Conservation (phyloP, 2,797 vertebrate genomes). For the Hipposideros larvatus region DNA sequence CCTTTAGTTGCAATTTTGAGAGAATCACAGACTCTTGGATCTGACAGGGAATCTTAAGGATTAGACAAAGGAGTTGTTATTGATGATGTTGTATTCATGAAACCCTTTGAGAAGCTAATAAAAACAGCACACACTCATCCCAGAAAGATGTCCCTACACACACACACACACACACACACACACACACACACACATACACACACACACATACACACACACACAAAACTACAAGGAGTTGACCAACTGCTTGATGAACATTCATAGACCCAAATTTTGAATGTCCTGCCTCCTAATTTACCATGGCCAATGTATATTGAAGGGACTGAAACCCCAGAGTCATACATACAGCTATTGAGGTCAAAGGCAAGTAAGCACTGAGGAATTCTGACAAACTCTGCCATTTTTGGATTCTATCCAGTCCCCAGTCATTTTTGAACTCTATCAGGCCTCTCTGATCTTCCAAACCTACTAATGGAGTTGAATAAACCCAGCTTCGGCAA, state of each 20-base stretch:
- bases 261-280: rapidly evolving
- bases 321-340: not conserved
- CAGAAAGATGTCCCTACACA: not conserved
- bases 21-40: not conserved
- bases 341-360: not conserved
- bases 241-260: too few species aligned
- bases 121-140: not conserved
- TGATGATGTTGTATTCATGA: not conserved
- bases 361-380: not conserved
- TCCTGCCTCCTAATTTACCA: not conserved
- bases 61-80: too few species aligned
- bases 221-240: not conserved
- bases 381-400: not conserved
- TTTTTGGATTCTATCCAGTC: not conserved
- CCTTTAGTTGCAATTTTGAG: not conserved
- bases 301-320: not conserved
- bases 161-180: not conserved
- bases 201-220: too few species aligned
- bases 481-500: not conserved
- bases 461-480: not conserved
- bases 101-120: not conserved
- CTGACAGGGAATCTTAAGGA: not conserved
- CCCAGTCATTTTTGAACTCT: not conserved
- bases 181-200: too few species aligned
- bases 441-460: not conserved